Evolutionary conservation across 2,797 vertebrate genomes (phyloP), one percentile per base, ranked within the genome.

Genomic region (Masticophis lateralis): DNA sequence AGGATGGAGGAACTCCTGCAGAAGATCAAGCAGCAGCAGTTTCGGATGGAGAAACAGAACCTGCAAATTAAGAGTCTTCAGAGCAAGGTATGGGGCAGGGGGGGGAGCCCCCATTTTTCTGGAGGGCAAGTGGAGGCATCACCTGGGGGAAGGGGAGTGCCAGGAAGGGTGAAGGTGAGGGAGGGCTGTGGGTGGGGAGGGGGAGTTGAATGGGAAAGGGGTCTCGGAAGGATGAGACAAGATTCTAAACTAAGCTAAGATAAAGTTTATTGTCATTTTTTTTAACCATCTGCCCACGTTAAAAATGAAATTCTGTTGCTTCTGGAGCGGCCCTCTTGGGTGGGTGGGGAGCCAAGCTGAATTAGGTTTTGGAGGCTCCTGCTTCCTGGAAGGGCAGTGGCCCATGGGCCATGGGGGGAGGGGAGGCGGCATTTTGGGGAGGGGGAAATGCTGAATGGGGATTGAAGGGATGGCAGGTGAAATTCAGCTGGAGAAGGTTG

Each of bases 21-120:
- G 93, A 98, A 98, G 94, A 98, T 99, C 94, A 97, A 98, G 91
- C 98, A 98, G 90, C 99, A 99, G 91, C 99, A 99, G 94, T 98
- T 98, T 93, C 98, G 99, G 95, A 98, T 99, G 59, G 99, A 99
- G 96, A 99, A 99, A 94, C 99, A 99, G 95, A 99, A 98, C 25
- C 94, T 98, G 93, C 98, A 98, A 95, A 99, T 99, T 90, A 98
- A 98, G 95, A 98, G 97, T 13, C 97, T 99, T 61, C 99, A 99
- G 93, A 98, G 96, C 95, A 98, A 99, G 98, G 99, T 99, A 96
- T 93, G 13, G 16, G 6, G 12, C 3, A 1, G 2, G 16, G 8
- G 18, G 91, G 53, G 22, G 18, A 47, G 14, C 63, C n/a, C 63
- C 18, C 18, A 2, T 3, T 22, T 22, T 20, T 1, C 63, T 2